phyloP scores from a whole-genome alignment of 2,113 vertebrate genomes.

The Colaptes auratus region DNA sequence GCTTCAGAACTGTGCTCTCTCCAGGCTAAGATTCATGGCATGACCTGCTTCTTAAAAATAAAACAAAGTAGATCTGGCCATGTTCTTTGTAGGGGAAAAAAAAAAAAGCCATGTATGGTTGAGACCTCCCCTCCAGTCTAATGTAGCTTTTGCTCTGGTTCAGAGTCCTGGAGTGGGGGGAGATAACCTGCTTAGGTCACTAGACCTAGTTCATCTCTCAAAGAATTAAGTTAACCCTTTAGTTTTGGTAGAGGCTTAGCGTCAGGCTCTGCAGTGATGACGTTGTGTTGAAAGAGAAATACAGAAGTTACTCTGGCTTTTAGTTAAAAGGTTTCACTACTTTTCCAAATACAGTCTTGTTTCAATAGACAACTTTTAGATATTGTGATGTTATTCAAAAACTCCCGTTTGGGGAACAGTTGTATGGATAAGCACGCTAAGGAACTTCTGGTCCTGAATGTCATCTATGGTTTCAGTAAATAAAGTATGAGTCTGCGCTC shows the following conservation, averaged over 20 bases:
- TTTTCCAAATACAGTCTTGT: neutral
- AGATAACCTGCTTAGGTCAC: neutral
- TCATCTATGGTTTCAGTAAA: neutral
- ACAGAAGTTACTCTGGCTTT: neutral
- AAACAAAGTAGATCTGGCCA: neutral
- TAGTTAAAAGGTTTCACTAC: neutral
- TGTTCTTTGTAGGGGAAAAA: neutral
- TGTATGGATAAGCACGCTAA: neutral
- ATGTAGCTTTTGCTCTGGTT: neutral
- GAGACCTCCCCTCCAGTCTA: neutral
- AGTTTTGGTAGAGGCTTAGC: neutral
- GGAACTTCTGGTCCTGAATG: neutral
- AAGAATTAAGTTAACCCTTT: neutral
- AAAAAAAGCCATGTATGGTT: neutral
- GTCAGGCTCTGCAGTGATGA: neutral
- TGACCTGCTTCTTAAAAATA: neutral
- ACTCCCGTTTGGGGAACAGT: neutral
- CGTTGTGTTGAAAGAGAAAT: neutral
- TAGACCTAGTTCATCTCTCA: neutral
- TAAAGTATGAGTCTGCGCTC: neutral
- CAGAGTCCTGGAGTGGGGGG: neutral
- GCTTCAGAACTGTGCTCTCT: neutral
- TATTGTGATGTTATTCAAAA: neutral
- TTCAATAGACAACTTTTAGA: neutral
- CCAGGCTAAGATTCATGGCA: neutral